phyloP scores from a whole-genome alignment of 2,888 invertebrate genomes.

The Spialia ferax region DNA sequence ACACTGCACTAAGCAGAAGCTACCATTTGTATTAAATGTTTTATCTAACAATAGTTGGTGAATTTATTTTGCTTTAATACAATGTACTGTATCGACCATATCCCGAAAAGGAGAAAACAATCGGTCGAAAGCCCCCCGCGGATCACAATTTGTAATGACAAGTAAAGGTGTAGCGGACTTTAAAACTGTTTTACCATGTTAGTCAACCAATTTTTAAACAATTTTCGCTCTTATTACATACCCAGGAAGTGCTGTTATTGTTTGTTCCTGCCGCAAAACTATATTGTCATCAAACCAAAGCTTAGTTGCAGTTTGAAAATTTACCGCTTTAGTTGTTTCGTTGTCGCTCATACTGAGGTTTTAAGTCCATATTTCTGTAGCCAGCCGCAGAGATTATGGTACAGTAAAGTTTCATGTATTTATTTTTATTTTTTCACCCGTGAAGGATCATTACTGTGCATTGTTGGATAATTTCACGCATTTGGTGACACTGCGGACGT shows the following conservation, averaged over 20 bases:
- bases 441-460: constrained; percentile 79
- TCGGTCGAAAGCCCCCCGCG: constrained; percentile 64
- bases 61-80: constrained; percentile 64
- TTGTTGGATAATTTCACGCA: constrained; percentile 84
- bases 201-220: neutral
- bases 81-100: constrained; percentile 65
- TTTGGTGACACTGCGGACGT: constrained; percentile 81
- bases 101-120: constrained; percentile 73
- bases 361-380: constrained; percentile 52
- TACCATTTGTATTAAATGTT: constrained; percentile 60
- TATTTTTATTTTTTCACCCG: constrained; percentile 77
- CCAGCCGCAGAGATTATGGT: constrained; percentile 46
- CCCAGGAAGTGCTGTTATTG: neutral
- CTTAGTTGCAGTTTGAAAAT: neutral
- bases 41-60: constrained; percentile 59
- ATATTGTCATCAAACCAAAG: constrained; percentile 17
- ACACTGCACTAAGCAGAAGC: constrained; percentile 63
- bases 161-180: constrained; percentile 66
- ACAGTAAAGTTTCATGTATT: constrained; percentile 64
- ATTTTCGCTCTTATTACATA: constrained; percentile 15
- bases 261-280: neutral
- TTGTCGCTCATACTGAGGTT: constrained; percentile 34
- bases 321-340: neutral
- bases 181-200: constrained; percentile 3
- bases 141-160: constrained; percentile 70